Evolutionary conservation across 2,888 invertebrate genomes (phyloP).

Genomic region (Ptilodon capucinus): DNA sequence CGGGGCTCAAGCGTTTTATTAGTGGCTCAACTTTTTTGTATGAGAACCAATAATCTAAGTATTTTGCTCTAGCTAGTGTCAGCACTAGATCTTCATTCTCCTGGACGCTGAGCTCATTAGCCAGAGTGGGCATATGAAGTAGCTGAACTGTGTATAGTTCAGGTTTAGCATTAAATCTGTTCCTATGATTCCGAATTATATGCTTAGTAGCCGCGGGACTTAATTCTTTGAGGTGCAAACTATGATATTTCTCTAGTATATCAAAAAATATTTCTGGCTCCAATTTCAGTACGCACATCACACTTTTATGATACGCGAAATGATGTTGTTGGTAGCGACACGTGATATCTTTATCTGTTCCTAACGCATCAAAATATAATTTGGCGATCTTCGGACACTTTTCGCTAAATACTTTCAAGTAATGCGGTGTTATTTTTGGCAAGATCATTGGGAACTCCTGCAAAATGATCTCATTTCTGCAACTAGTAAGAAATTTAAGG

Average conservation of each 20-base stretch:
- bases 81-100: slow-evolving; percentile 51
- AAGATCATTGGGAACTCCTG: slow-evolving; percentile 39
- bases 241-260: slow-evolving; percentile 49
- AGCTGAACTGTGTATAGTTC: slow-evolving; percentile 51
- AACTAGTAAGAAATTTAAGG: slow-evolving; percentile 49
- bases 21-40: slow-evolving; percentile 54
- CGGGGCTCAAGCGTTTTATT: slow-evolving; percentile 40
- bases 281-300: slow-evolving; percentile 46
- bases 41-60: slow-evolving; percentile 42
- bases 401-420: slow-evolving; percentile 53
- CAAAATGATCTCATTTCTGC: slow-evolving; percentile 43
- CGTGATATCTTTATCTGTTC: slow-evolving; percentile 28
- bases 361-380: slow-evolving; percentile 48
- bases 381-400: slow-evolving; percentile 42
- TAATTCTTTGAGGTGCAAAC: slow-evolving; percentile 17
- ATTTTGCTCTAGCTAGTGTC: slow-evolving; percentile 49
- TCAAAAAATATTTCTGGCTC: slow-evolving; percentile 47
- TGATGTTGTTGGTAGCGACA: slow-evolving; percentile 31
- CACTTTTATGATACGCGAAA: slow-evolving; percentile 37
- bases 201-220: slow-evolving; percentile 41
- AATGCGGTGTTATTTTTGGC: slow-evolving; percentile 43
- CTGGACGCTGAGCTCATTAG: slow-evolving; percentile 37
- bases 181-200: slow-evolving; percentile 46
- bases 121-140: slow-evolving; percentile 46
- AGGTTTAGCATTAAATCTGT: slow-evolving; percentile 43